Evolutionary conservation across 2,113 vertebrate species (phyloP), one percentile per base, ranked within the genome.

Genomic region (Ranitomeya imitator): DNA sequence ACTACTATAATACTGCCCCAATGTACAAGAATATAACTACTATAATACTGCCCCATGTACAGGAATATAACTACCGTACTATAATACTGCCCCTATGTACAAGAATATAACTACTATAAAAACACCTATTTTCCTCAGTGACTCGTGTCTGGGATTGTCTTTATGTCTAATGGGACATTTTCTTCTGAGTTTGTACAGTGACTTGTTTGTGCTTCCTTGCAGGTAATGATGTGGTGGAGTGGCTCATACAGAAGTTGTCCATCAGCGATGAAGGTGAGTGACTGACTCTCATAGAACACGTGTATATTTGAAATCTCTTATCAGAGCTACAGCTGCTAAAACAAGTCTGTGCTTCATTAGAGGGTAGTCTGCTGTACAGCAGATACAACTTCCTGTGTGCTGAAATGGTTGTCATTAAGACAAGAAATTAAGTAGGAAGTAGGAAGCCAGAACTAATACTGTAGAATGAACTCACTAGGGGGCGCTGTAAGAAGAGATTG

Each of bases 261-360:
- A 92, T 98, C 90, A 91, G 92, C 0, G 96, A 97, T 88, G 96
- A 97, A 92, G 98, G 98, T 98, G 92, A 93, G 96, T 51, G 54
- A 15, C 9, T 21, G 37, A 67, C 15, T 31, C 45, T 0, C 0
- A 7, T 2, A 18, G 63, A 19, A 65, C 63, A 65, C 63, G 9
- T 65, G 7, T 21, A 19, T 21, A 4, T 45, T 4, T 45, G 37
- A 45, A 45, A 45, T 0, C 37, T 45, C 37, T 45, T 45, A 45
- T 45, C 37, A 45, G 37, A 45, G 5, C 37, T 45, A 45, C 10
- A 12, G 65, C 2, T 23, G 21, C 10, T 67, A 67, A n/a, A 67
- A 67, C 65, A 23, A 67, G 65, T 23, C n/a, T 26, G 55, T 9
- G 55, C 12, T 57, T 6, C 55, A 9, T 57, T 14, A 1, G 7